phyloP scores from a whole-genome alignment of 2,888 invertebrate genomes.

The Anthoptus insignis region DNA sequence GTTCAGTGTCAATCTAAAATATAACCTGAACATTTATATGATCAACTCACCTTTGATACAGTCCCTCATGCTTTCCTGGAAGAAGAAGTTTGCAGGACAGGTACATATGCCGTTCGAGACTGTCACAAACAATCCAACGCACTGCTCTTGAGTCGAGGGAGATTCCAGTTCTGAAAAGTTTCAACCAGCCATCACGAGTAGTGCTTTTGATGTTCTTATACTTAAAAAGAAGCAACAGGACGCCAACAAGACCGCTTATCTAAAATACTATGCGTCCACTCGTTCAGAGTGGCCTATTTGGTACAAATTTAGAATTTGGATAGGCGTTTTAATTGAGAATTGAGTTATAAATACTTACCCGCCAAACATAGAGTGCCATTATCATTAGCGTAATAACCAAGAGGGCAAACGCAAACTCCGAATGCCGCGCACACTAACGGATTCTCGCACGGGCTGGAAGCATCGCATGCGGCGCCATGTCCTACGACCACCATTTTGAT shows the following conservation, averaged over 20 bases:
- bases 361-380: conserved; percentile 63
- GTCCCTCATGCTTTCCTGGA: conserved; percentile 70
- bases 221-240: no score
- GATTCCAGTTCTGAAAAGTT: conserved; percentile 74
- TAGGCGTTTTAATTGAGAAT: no score
- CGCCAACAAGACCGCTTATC: no score
- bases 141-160: conserved; percentile 61
- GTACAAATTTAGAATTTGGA: no score
- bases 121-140: conserved; percentile 64
- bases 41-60: conserved; percentile 69
- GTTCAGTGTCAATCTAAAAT: no score
- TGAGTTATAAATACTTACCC: conserved; percentile 56
- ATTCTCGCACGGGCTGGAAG: conserved; percentile 49
- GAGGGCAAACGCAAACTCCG: conserved; percentile 68
- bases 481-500: conserved; percentile 32
- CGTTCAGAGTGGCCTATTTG: no score
- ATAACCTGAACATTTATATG: no score
- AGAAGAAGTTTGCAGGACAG: conserved; percentile 75
- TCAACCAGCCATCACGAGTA: no score
- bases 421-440: conserved; percentile 63
- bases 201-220: no score
- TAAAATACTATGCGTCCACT: no score
- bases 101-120: conserved; percentile 66
- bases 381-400: conserved; percentile 64
- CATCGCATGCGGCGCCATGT: conserved; percentile 56